Percentiles rank a stretch among this genome's conserved stretches.
These are phyloP conservation scores for Bungarus multicinctus DNA, from an alignment of 2,113 vertebrate genomes.

Conservation along the genomic window DNA sequence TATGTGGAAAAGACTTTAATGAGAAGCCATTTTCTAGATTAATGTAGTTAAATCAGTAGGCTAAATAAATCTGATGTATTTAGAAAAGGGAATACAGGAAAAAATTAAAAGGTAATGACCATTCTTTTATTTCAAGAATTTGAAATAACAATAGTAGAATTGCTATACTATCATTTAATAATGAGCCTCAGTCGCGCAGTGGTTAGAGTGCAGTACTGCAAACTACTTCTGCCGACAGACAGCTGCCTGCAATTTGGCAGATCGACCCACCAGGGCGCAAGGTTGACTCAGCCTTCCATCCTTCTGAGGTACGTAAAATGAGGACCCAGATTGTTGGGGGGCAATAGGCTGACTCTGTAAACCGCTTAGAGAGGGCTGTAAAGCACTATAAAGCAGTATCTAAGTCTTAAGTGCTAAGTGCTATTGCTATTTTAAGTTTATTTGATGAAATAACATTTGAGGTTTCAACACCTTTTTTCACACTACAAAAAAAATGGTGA, in stretches of 20 bases:
- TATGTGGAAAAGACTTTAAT: background rate
- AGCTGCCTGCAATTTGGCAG: too few species aligned
- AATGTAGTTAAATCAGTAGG: background rate
- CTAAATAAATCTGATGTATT: background rate
- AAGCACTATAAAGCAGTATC: too few species aligned
- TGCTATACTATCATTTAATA: background rate
- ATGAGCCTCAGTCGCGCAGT: too few species aligned
- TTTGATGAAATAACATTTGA: background rate
- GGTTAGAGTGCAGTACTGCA: too few species aligned
- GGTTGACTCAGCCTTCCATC: too few species aligned
- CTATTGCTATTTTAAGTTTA: background rate
- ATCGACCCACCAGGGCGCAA: too few species aligned
- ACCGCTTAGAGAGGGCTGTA: too few species aligned
- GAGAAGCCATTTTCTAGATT: background rate
- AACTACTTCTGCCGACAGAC: too few species aligned
- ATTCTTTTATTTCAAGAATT: background rate
- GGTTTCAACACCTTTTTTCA: background rate
- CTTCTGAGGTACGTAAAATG: too few species aligned
- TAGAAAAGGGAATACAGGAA: background rate
- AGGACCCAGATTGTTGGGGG: too few species aligned
- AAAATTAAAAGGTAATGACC: background rate
- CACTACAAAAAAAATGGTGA: background rate
- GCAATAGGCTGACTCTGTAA: too few species aligned
- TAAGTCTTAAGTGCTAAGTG: too few species aligned
- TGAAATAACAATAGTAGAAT: background rate